Base-by-base conservation (phyloP, 2,888 invertebrate genomes). In the Eurois occulta region DNA sequence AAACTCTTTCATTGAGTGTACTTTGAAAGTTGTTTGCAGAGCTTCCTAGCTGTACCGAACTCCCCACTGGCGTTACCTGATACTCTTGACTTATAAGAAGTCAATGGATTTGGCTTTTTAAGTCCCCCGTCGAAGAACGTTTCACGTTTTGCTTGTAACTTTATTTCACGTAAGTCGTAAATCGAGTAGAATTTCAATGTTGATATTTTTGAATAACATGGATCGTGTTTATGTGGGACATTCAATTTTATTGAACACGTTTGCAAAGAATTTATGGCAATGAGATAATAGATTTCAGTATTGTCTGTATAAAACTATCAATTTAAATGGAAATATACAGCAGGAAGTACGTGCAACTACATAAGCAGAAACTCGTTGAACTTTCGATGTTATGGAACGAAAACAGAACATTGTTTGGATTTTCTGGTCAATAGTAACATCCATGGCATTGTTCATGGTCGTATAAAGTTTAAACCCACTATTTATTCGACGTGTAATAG, bases 41-140 rank as follows among this genome's bases (percentile, higher is more conserved):
- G 76, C n/a, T 65, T 28, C 41, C 35, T 41, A n/a, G 41, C 82
- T 69, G 67, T 79, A 62, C 72, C 72, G 46, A 78, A 86, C 64
- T 84, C 86, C 85, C 85, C 64, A 71, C 69, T 66, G 87, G 62
- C 78, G 62, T 68, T 75, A 80, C 76, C 75, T 71, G 87, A 88
- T 86, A 84, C 88, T 84, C 77, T 76, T 73, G 65, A 68, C 75
- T 81, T 77, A 74, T 77, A 75, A 79, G 77, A 86, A 86, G 81
- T 83, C 86, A 87, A 86, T 84, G 82, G 79, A 84, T 88, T 88
- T 73, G 77, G 79, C 82, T 84, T 87, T 84, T 88, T 84, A 86
- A 86, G 81, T 86, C 88, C 85, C 77, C 46, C 21, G 67, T 71
- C 78, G 81, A 46, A 32, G 62, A 72, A 83, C 74, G 75, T 79